Percentiles rank a stretch among this genome's conserved stretches.
These are phyloP conservation scores for Phalloptychus januarius DNA, from an alignment of 2,797 vertebrate species.

Conservation along the genomic window DNA sequence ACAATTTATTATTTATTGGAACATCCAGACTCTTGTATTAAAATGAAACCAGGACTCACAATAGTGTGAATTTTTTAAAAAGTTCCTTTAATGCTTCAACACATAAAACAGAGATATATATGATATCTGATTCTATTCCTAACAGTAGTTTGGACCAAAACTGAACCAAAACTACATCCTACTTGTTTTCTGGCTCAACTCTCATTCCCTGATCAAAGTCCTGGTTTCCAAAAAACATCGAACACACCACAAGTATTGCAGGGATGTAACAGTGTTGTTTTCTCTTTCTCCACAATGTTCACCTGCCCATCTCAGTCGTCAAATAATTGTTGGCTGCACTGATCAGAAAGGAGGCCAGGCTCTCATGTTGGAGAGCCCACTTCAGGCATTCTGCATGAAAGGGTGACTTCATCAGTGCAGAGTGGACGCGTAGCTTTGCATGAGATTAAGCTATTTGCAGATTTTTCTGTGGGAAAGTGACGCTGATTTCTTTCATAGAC, in stretches of 20 bases:
- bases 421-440: background rate
- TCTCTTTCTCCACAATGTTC: background rate
- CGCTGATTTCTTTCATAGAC: background rate
- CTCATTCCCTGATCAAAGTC: background rate
- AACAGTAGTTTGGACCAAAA: background rate
- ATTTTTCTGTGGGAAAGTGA: too few species aligned
- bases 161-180: background rate
- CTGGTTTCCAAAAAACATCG: background rate
- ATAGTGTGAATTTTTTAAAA: background rate
- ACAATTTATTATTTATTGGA: background rate
- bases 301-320: background rate
- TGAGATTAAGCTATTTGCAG: background rate
- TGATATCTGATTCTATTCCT: background rate
- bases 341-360: background rate
- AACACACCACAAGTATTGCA: background rate
- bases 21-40: background rate
- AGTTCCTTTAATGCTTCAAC: background rate
- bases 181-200: background rate
- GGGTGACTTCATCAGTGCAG: background rate
- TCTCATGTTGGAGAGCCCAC: background rate
- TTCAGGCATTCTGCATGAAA: background rate
- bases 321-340: background rate
- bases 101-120: background rate
- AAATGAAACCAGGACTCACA: background rate
- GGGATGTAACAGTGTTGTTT: background rate